phyloP scores from a whole-genome alignment of 2,888 invertebrate genomes.

The Augiades crinisus region DNA sequence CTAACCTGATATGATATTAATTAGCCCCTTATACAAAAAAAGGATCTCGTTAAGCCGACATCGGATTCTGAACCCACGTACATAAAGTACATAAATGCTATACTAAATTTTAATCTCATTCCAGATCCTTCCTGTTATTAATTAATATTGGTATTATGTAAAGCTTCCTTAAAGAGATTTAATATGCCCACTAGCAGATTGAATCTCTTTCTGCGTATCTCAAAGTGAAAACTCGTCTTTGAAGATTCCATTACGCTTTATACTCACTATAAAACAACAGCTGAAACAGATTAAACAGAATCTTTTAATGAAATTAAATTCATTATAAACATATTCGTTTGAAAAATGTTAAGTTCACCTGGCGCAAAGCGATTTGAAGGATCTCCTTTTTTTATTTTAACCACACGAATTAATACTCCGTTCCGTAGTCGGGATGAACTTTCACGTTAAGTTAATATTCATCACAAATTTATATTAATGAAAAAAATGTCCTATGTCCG shows the following conservation, averaged over 20 bases:
- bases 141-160: conserved; percentile 32
- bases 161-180: conserved; percentile 32
- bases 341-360: background rate
- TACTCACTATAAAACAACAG: conserved; percentile 25
- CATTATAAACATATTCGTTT: background rate
- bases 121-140: conserved; percentile 26
- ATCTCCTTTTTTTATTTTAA: no score
- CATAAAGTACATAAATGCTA: background rate
- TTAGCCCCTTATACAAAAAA: no score
- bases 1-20: no score
- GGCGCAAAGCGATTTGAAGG: no score
- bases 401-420: no score
- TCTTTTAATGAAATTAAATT: background rate
- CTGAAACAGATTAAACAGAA: no score
- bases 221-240: conserved; percentile 34
- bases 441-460: no score
- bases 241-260: conserved; percentile 34
- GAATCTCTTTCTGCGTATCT: conserved; percentile 37
- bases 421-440: no score
- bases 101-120: conserved; percentile 15
- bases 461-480: no score
- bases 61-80: background rate
- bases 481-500: no score
- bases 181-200: conserved; percentile 35
- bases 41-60: no score